Percentiles rank a stretch among this genome's conserved stretches.
phyloP scores from a whole-genome alignment of 2,888 invertebrate species.

The Ennomos erosarius region DNA sequence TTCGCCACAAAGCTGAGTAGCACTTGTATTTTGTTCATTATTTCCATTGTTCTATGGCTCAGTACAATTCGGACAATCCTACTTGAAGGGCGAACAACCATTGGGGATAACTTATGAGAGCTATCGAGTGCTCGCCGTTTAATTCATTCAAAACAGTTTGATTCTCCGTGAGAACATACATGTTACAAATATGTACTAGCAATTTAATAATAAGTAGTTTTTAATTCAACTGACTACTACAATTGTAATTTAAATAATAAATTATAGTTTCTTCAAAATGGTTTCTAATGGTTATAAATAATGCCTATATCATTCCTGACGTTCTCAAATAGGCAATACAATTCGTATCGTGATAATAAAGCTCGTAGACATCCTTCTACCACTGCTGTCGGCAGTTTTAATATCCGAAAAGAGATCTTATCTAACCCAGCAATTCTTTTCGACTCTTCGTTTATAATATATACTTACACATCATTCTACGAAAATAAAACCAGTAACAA shows the following conservation, averaged over 20 bases:
- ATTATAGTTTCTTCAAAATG: no score
- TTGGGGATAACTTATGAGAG: conserved; percentile 51
- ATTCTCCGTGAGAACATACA: conserved; percentile 36
- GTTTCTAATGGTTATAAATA: no score
- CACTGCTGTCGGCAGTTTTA: no score
- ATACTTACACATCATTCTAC: background rate
- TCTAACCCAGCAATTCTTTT: no score
- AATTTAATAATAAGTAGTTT: background rate
- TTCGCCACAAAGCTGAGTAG: conserved; percentile 68
- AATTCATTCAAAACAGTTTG: conserved; percentile 53
- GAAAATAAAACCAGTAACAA: conserved; percentile 3
- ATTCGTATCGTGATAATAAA: no score
- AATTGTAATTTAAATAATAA: no score
- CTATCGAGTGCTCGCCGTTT: conserved; percentile 58
- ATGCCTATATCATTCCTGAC: no score
- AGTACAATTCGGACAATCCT: conserved; percentile 5
- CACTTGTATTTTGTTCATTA: conserved; percentile 68
- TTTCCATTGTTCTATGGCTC: conserved; percentile 68
- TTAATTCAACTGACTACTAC: no score
- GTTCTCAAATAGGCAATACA: no score
- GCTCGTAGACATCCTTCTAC: no score
- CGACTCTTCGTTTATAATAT: no score
- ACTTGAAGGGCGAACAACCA: conserved; percentile 6
- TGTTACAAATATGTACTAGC: conserved; percentile 22
- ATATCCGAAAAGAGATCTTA: no score